Percentiles rank a stretch among this genome's conserved stretches.
These are phyloP conservation scores for Brachionus rotundiformis DNA, from an alignment of 1,140 invertebrate genomes.

Conservation along the genomic window DNA sequence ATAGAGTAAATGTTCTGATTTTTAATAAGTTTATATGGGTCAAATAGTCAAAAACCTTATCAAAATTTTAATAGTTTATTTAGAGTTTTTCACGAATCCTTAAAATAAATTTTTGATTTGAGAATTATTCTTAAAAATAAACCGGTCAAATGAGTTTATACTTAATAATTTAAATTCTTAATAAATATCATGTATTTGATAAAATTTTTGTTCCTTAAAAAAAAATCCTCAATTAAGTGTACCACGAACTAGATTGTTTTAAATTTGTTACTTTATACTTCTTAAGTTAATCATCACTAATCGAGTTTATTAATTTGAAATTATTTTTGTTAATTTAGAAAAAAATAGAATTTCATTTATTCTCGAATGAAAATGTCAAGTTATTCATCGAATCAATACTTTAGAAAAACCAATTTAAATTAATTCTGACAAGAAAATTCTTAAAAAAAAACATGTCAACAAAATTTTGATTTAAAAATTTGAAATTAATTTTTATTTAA, in stretches of 20 bases:
- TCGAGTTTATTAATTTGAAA: too few relatives aligned
- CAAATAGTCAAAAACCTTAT: conserved; percentile 9
- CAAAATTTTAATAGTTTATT: neutral
- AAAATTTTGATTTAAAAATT: neutral
- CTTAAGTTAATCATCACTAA: neutral
- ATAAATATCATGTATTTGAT: neutral
- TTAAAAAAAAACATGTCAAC: neutral
- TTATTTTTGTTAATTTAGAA: too few relatives aligned
- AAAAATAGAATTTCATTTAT: too few relatives aligned
- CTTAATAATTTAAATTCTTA: neutral
- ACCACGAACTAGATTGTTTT: too few relatives aligned
- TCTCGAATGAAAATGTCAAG: too few relatives aligned
- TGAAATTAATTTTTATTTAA: neutral
- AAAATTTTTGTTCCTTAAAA: neutral
- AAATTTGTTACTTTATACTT: too few relatives aligned
- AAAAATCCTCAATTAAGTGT: neutral
- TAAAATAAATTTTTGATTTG: neutral
- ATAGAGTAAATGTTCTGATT: neutral
- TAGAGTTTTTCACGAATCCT: neutral
- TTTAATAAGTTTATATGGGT: neutral
- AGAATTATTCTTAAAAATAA: neutral
- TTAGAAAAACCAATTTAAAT: neutral
- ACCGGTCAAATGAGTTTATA: neutral
- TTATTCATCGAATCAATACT: too few relatives aligned
- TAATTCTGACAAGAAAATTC: neutral